Conservation (phyloP, 2,888 invertebrate species). For the Lepidonotus clava region DNA sequence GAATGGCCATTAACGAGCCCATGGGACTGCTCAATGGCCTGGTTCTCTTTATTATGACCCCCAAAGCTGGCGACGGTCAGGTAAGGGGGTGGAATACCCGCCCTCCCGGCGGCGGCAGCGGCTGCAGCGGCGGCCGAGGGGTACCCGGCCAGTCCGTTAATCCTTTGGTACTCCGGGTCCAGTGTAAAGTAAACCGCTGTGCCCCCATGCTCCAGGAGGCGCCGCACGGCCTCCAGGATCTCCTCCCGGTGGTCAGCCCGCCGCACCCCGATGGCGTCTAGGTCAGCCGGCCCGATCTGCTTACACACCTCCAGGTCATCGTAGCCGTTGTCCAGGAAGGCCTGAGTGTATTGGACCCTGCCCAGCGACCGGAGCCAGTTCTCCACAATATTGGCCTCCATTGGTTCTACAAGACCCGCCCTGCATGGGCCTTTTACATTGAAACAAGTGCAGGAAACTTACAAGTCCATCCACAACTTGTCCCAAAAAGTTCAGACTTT, state of each 20-base stretch:
- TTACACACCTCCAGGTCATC: conserved; percentile 98
- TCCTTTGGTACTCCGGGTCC: conserved; percentile 83
- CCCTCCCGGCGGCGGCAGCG: background rate
- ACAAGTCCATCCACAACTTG: no score
- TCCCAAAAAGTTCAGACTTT: no score
- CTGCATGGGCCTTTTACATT: no score
- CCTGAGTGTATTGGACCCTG: conserved; percentile 93
- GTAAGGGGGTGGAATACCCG: background rate
- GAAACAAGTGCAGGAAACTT: no score
- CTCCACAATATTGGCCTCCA: conserved; percentile 89
- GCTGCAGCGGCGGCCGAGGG: background rate
- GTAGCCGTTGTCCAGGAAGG: conserved; percentile 97
- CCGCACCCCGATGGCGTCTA: conserved; percentile 96
- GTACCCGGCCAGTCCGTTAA: background rate
- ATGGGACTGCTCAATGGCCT: background rate
- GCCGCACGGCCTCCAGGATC: conserved; percentile 91
- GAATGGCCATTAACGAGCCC: background rate
- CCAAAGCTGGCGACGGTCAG: background rate
- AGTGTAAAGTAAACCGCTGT: conserved; percentile 95
- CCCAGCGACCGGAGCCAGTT: conserved; percentile 93
- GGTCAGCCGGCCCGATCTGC: conserved; percentile 96
- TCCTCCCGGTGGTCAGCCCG: conserved; percentile 91
- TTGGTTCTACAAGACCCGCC: background rate
- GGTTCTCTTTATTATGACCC: conserved; percentile 11
- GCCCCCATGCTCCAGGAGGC: conserved; percentile 93